These are phyloP conservation scores for Auanema sp. DNA, from an alignment of 2,888 invertebrate species.

Conservation along the genomic window DNA sequence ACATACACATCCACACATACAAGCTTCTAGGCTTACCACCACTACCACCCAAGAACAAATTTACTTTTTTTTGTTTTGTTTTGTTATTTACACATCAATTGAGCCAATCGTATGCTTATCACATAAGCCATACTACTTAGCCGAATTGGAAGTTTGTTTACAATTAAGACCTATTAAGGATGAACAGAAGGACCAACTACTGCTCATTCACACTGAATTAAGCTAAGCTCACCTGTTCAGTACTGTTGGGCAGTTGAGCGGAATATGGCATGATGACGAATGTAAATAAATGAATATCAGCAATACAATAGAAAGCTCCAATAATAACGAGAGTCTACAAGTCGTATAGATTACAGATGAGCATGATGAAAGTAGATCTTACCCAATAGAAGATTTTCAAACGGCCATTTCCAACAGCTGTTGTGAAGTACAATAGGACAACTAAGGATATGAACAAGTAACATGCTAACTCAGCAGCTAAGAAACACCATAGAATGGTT, in stretches of 20 bases:
- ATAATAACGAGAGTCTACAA: constrained; percentile 43
- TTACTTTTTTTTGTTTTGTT: too few species aligned
- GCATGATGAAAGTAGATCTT: constrained; percentile 9
- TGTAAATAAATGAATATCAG: constrained; percentile 50
- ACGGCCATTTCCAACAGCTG: constrained; percentile 41
- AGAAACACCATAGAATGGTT: constrained; percentile 50
- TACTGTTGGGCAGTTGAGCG: constrained; percentile 46
- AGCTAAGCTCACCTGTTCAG: constrained; percentile 30
- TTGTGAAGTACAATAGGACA: constrained; percentile 52
- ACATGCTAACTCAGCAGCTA: constrained; percentile 50
- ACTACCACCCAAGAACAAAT: too few species aligned
- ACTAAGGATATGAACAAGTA: constrained; percentile 47
- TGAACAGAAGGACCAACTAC: background rate
- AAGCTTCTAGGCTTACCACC: too few species aligned
- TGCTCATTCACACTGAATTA: constrained; percentile 9
- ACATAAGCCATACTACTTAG: background rate
- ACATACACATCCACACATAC: too few species aligned
- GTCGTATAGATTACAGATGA: background rate
- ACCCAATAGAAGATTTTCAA: constrained; percentile 57
- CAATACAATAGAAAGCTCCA: constrained; percentile 44
- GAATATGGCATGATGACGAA: constrained; percentile 48
- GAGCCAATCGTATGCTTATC: too few species aligned
- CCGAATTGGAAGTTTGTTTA: background rate
- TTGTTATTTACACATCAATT: too few species aligned
- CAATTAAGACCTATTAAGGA: background rate